Base-by-base conservation (phyloP, 2,888 invertebrate genomes). In the Axea sp. region DNA sequence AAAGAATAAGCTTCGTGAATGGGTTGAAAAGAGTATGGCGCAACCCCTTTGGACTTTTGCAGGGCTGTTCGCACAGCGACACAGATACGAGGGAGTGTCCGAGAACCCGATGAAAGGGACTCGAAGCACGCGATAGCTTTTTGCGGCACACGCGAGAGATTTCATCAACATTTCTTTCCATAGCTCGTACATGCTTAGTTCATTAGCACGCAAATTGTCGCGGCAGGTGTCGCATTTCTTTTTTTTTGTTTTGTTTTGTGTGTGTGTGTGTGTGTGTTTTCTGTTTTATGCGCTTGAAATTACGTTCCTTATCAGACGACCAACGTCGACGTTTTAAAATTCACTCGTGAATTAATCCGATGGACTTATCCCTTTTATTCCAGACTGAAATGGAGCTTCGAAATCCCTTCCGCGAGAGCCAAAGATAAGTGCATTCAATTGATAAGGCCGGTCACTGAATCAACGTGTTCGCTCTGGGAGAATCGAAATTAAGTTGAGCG, bases 141-240 rank as follows among this genome's bases (percentile, higher is more conserved):
- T 28, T 39, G 24, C 62, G 45, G 67, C 71, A 76, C 84, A 83
- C 82, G 83, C 84, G 78, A 84, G 2, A 53, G 80, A 83, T 84
- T 82, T 84, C 81, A 82, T 81, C 83, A 78, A 78, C 60, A 19
- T 43, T 45, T 37, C 53, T 65, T 67, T 57, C 67, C 69, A 72
- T 65, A 37, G 11, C 19, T 3, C 26, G 35, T 47, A 64, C 72
- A 57, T 65, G 71, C 53, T 43, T 59, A 77, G 78, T 81, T 83
- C 81, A 81, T 84, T 84, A 81, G 77, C 83, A 83, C 82, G 80
- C 79, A 78, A 84, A 83, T 84, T 76, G 78, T 76, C 75, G 71
- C 62, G 7, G 41, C 15, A 14, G 31, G 9, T 8, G 2, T 15
- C 22, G 11, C 24, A 1, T 24, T 24, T 24, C n/a, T n/a, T n/a